These are phyloP conservation scores for Tetramorium alpestre DNA, from an alignment of 1,140 invertebrate species.

Conservation along the genomic window DNA sequence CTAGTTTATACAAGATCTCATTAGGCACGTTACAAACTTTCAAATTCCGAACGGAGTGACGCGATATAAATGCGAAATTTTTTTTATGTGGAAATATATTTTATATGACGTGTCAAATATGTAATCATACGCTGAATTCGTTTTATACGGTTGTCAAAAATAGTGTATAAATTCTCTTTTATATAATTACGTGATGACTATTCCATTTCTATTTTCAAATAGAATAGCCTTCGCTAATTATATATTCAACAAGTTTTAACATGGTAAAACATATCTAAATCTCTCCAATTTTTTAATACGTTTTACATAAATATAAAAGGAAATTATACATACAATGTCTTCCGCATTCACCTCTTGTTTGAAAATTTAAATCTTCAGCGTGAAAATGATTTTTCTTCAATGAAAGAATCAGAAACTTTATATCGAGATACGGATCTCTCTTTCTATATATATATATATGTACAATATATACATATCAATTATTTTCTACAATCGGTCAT, in stretches of 20 bases:
- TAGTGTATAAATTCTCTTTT: constrained; percentile 14
- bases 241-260: constrained; percentile 64
- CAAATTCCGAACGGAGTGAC: constrained; percentile 13
- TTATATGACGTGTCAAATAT: not conserved
- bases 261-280: constrained; percentile 27
- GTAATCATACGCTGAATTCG: not conserved
- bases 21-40: constrained; percentile 33
- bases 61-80: not conserved
- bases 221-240: constrained; percentile 60
- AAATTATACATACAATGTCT: not conserved
- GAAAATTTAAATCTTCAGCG: not conserved
- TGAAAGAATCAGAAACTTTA: constrained; percentile 13
- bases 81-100: not conserved
- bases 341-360: not conserved
- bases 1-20: constrained; percentile 12
- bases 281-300: not conserved
- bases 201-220: constrained; percentile 57
- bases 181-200: not conserved
- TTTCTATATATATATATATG: not conserved
- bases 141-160: not conserved
- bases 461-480: constrained; percentile 39
- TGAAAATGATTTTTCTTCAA: not conserved
- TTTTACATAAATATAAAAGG: constrained; percentile 40
- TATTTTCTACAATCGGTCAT: constrained; percentile 34
- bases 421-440: not conserved